Base-by-base conservation (phyloP, 2,797 vertebrate genomes). In the Enteromius mattozi region DNA sequence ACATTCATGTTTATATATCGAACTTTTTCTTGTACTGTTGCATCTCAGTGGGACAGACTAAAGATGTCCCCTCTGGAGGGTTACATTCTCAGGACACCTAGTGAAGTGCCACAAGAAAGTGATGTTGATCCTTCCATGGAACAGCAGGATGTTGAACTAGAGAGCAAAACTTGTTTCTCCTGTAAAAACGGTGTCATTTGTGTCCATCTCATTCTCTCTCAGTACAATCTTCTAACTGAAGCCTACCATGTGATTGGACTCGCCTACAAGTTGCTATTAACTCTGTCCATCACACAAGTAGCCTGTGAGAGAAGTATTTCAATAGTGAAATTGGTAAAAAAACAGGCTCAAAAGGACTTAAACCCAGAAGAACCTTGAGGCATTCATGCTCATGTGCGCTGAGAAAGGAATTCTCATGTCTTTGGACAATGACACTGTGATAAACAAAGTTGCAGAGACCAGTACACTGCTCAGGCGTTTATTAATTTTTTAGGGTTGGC, bases 11-110 rank as follows among this genome's bases (percentile, higher is more conserved):
- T 33, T 33, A 33, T 33, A 3, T 33, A 33, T 33, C 33, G 2
- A 33, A 33, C 33, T 33, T 33, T 33, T 33, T 33, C 33, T 33
- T 33, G 33, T 33, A 33, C 33, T 33, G 33, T 33, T 33, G 85
- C 87, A 84, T 79, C 24, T 24, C 83, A 84, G 68, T 87, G 82
- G 86, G 81, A 86, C 3, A 86, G 70, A 83, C 72, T 87, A 54
- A 87, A 89, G 59, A 86, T 47, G 70, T 87, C 78, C 4, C 54
- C 54, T 84, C 74, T 86, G 35, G 70, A 87, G 54, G 78, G 68
- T 75, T 81, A 86, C n/a, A 80, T 33, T 81, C 72, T 82, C 49
- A 89, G 71, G 81, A 80, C 80, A 88, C 76, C 21, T 40, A 85
- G 85, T 56, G 72, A 82, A 71, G 56, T 82, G 33, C 17, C 59